A percentile compares a stretch with the other conserved stretches of the same genome.
phyloP scores from a whole-genome alignment of 2,113 vertebrate genomes.

The Pipra filicauda region DNA sequence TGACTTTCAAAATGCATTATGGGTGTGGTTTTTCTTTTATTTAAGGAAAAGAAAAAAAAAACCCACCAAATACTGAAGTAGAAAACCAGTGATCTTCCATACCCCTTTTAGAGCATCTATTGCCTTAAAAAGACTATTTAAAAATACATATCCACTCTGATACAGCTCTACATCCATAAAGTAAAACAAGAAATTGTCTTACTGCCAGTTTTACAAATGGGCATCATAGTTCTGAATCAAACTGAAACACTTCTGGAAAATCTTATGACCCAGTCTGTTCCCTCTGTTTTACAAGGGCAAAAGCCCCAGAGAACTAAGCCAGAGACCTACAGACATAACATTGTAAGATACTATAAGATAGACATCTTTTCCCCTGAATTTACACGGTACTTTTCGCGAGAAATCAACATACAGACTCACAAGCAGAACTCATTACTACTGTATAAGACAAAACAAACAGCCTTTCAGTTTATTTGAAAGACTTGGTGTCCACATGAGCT shows the following conservation, averaged over 20 bases:
- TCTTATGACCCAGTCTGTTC: not conserved
- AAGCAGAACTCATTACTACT: not conserved
- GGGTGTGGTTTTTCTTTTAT: not conserved
- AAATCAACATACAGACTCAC: not conserved
- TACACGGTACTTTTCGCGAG: not conserved
- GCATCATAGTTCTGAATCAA: not conserved
- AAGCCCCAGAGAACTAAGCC: not conserved
- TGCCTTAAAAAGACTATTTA: not conserved
- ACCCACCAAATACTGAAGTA: rapidly evolving
- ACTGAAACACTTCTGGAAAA: not conserved
- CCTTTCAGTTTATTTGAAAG: not conserved
- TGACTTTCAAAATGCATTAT: not conserved
- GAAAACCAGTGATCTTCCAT: not conserved
- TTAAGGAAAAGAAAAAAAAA: not conserved
- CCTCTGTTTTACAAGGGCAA: not conserved
- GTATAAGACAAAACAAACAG: not conserved
- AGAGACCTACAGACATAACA: not conserved
- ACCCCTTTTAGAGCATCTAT: not conserved
- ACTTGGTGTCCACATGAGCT: not conserved
- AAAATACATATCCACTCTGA: not conserved
- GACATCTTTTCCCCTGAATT: not conserved
- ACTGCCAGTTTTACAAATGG: not conserved
- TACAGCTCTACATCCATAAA: not conserved
- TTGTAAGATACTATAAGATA: not conserved
- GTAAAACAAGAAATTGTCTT: not conserved